A percentile compares a stretch with the other conserved stretches of the same genome.
Conservation (phyloP, 2,113 vertebrate genomes). For the Sinocyclocheilus anshuiensis region DNA sequence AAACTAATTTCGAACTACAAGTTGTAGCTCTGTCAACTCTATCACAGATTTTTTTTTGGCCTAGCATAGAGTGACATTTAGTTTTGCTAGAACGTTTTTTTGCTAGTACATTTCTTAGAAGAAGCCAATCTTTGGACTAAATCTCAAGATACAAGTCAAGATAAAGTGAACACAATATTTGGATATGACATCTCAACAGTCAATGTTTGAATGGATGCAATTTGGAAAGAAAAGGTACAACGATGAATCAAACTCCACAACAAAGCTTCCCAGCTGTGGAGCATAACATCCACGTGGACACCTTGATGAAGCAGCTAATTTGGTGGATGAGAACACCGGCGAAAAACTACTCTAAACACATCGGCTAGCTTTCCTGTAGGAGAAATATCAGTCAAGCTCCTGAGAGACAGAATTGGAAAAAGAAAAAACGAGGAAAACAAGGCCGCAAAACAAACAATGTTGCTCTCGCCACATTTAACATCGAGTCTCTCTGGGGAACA, state of each 20-base stretch:
- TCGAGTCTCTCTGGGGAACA: constrained; percentile 60
- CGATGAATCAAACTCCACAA: not conserved
- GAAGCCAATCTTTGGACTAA: too few relatives aligned
- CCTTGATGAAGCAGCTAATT: not conserved
- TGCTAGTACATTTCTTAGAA: too few relatives aligned
- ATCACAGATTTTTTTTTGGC: too few relatives aligned
- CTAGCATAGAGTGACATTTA: too few relatives aligned
- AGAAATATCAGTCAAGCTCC: not conserved
- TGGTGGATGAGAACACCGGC: not conserved
- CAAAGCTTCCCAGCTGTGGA: constrained; percentile 6
- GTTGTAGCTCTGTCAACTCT: not conserved
- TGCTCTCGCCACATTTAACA: constrained; percentile 65
- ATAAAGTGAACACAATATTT: not conserved
- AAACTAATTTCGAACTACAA: not conserved
- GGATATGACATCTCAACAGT: not conserved
- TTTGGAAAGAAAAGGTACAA: too few relatives aligned
- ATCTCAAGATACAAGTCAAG: not conserved
- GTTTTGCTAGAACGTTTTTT: too few relatives aligned
- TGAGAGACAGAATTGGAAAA: not conserved
- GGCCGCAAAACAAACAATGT: constrained; percentile 62
- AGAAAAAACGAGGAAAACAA: not conserved
- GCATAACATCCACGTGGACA: not conserved
- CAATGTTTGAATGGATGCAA: too few relatives aligned
- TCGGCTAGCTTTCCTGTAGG: not conserved
- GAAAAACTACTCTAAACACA: not conserved